phyloP scores from a whole-genome alignment of 1,140 invertebrate species.

The Zaprionus davidi region DNA sequence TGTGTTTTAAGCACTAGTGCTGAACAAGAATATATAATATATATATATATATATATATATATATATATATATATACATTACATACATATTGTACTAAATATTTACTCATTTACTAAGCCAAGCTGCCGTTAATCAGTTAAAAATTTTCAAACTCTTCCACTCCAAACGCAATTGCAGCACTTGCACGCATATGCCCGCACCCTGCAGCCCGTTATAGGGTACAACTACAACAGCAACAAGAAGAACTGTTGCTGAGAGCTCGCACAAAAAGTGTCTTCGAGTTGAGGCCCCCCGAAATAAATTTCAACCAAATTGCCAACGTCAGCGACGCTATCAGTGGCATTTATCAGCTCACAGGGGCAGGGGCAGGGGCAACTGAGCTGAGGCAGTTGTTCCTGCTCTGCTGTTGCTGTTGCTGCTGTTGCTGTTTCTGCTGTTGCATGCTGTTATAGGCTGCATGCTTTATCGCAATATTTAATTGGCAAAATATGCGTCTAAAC shows the following conservation, averaged over 20 bases:
- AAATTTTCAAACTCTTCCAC: too few species aligned
- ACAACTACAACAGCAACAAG: conserved; percentile 3
- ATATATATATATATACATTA: too few species aligned
- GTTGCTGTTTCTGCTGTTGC: conserved; percentile 35
- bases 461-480: conserved; percentile 84
- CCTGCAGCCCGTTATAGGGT: conserved; percentile 8
- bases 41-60: too few species aligned
- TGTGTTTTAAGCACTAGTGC: too few species aligned
- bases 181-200: not conserved
- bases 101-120: not conserved
- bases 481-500: conserved; percentile 84
- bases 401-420: conserved; percentile 12
- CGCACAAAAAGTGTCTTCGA: conserved; percentile 31
- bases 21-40: too few species aligned
- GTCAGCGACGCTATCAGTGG: conserved; percentile 79
- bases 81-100: not conserved
- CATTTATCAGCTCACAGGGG: conserved; percentile 71
- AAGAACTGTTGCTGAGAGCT: not conserved
- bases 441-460: conserved; percentile 75
- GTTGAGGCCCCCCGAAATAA: conserved; percentile 64
- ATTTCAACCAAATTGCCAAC: conserved; percentile 82
- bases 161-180: not conserved
- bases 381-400: not conserved
- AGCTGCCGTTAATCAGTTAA: not conserved
- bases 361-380: not conserved